Evolutionary conservation across 1,140 invertebrate genomes (phyloP).

Genomic region (Phocides pigmalion): DNA sequence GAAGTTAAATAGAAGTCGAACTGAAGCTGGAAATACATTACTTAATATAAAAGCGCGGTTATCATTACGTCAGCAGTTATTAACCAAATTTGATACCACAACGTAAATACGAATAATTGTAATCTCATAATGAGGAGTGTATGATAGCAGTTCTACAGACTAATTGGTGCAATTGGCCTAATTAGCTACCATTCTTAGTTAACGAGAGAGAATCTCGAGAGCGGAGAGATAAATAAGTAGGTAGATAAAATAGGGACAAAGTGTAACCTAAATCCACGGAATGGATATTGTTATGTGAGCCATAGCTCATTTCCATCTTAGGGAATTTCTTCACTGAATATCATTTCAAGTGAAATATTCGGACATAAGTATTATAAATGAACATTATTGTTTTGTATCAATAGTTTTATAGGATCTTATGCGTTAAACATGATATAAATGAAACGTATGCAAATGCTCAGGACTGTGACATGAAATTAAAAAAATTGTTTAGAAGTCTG

Average conservation of each 20-base stretch:
- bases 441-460: too few relatives aligned
- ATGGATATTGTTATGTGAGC: slow-evolving; percentile 24
- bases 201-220: slow-evolving; percentile 12
- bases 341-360: neutral
- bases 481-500: too few relatives aligned
- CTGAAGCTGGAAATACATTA: too few relatives aligned
- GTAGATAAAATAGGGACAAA: slow-evolving; percentile 11
- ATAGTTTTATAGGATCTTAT: too few relatives aligned
- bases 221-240: slow-evolving; percentile 6
- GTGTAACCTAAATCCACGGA: slow-evolving; percentile 15
- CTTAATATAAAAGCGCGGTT: too few relatives aligned
- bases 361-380: too few relatives aligned
- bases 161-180: slow-evolving; percentile 17
- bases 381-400: too few relatives aligned
- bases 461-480: too few relatives aligned
- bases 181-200: slow-evolving; percentile 13
- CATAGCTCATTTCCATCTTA: slow-evolving; percentile 1
- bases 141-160: slow-evolving; percentile 3
- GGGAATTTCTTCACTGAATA: neutral
- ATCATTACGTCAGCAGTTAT: too few relatives aligned
- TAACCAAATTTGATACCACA: neutral
- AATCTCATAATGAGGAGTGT: neutral
- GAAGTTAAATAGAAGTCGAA: too few relatives aligned
- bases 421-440: too few relatives aligned
- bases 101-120: neutral